Base-by-base conservation (phyloP, 2,888 invertebrate genomes). In the Acanthosepion lycidas region DNA sequence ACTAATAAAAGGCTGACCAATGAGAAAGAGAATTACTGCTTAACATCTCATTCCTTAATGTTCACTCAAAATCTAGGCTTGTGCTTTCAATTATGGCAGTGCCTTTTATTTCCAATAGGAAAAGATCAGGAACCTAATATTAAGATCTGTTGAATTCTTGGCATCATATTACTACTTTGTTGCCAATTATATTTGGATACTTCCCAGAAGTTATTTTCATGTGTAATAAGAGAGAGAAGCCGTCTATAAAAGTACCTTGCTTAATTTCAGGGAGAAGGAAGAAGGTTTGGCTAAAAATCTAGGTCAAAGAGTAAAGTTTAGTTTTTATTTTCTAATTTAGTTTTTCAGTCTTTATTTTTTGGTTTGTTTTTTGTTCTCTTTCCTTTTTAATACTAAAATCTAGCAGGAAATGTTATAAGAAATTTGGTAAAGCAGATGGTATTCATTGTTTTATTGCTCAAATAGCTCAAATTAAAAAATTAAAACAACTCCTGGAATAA, bases 111-210 rank as follows among this genome's bases (percentile, higher is more conserved):
- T 78, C 78, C 78, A 6, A 78, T n/a, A n/a, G 78, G 33, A n/a
- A 78, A 78, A 78, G 78, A 78, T 78, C 78, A 78, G n/a, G 78
- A n/a, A 78, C 78, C n/a, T 15, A n/a, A 78, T 78, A 78, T 78
- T 78, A 78, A 78, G 78, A 78, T 78, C n/a, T n/a, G 78, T 78
- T 78, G 78, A 78, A 78, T 78, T 78, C 78, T 78, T 78, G 78
- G 78, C 78, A 78, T 12, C 78, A 12, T 78, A 15, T n/a, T 15
- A n/a, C 78, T 33, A 78, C 78, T 18, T 33, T 78, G 78, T 78
- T 78, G 78, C 78, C 78, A 78, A 33, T 78, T n/a, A 33, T 8
- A n/a, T 15, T 78, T 78, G 78, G 78, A 78, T 15, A 5, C 12
- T 78, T 78, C 78, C 78, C 78, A 78, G 33, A 33, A 78, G 78